phyloP scores from a whole-genome alignment of 2,797 vertebrate genomes.

The Nothura maculosa region DNA sequence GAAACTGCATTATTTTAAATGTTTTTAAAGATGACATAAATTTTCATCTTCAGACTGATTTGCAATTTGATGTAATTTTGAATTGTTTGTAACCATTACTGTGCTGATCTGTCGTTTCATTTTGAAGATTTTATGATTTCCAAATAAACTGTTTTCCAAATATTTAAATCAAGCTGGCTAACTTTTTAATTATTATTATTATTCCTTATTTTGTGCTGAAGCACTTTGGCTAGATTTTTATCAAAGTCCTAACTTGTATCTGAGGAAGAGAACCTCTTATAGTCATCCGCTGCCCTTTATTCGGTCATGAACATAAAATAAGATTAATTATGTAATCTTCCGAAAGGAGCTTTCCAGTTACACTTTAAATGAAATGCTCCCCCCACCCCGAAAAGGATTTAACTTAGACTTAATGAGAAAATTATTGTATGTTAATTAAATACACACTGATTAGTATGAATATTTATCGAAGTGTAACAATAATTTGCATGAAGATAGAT shows the following conservation, averaged over 20 bases:
- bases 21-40: slow-evolving; percentile 11
- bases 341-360: slow-evolving; percentile 67
- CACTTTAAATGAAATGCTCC: slow-evolving; percentile 71
- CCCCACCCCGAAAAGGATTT: slow-evolving; percentile 73
- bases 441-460: slow-evolving; percentile 80
- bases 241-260: background rate
- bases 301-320: slow-evolving; percentile 55
- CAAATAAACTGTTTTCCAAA: slow-evolving; percentile 25
- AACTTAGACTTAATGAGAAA: slow-evolving; percentile 81
- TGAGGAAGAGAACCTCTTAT: background rate
- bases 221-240: slow-evolving; percentile 40
- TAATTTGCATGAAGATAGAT: slow-evolving; percentile 83
- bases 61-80: background rate
- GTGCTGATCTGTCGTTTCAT: background rate
- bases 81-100: background rate
- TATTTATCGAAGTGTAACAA: slow-evolving; percentile 79
- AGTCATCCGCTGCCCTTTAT: background rate
- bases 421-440: slow-evolving; percentile 86
- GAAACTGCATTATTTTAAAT: slow-evolving; percentile 20
- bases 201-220: background rate
- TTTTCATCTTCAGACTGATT: slow-evolving; percentile 40
- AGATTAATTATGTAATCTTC: slow-evolving; percentile 61
- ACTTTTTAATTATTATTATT: background rate
- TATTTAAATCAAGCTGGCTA: background rate
- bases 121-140: slow-evolving; percentile 18